A percentile compares a stretch with the other conserved stretches of the same genome.
phyloP scores from a whole-genome alignment of 2,113 vertebrate genomes.

The Salvelinus namaycush region DNA sequence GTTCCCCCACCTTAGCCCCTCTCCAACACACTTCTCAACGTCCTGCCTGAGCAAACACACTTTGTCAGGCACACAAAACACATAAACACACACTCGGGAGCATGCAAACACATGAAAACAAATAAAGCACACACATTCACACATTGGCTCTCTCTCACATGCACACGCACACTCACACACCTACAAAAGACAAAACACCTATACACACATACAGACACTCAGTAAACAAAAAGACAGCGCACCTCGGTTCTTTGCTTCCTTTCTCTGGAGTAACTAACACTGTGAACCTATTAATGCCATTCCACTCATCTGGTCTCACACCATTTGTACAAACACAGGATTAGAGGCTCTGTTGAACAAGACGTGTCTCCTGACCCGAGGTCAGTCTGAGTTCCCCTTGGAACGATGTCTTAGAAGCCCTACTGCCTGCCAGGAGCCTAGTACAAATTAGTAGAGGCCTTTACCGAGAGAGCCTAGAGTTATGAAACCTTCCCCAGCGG shows the following conservation, averaged over 20 bases:
- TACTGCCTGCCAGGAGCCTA: constrained; percentile 2
- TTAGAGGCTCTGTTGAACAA: not conserved
- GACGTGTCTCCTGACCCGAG: not conserved
- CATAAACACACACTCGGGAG: constrained; percentile 17
- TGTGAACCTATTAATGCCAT: not conserved
- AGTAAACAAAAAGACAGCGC: not conserved
- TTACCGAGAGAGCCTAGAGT: constrained; percentile 22
- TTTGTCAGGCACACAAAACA: not conserved
- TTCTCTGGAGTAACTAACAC: not conserved
- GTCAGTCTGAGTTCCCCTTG: not conserved
- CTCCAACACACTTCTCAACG: constrained; percentile 9
- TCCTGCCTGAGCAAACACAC: constrained; percentile 3
- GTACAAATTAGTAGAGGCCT: constrained; percentile 26
- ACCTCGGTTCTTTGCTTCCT: not conserved
- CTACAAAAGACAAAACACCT: not conserved
- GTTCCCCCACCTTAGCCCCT: not conserved
- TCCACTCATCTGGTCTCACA: too few species aligned
- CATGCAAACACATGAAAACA: not conserved
- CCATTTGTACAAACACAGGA: not conserved
- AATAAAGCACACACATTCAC: not conserved
- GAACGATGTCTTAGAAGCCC: not conserved
- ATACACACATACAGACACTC: not conserved
- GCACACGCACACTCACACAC: constrained; percentile 11
- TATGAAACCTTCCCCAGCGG: constrained; percentile 23
- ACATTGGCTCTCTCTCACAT: not conserved